Conservation (phyloP, 2,888 invertebrate genomes). For the Rambutsinella grinnellia region DNA sequence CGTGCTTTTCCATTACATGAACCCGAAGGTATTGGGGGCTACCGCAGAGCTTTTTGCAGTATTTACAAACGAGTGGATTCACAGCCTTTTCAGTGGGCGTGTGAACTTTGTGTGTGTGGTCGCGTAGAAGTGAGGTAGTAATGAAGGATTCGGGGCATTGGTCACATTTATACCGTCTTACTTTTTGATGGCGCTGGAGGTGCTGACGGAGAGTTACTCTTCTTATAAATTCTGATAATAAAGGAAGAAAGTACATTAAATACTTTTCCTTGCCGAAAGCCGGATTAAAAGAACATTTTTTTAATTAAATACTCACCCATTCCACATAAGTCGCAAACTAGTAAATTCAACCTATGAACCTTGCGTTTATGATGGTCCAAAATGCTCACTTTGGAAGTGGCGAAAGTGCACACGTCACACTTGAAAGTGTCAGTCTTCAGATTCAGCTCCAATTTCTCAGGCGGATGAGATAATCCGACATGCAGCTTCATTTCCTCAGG, state of each 20-base stretch:
- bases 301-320: conserved; percentile 6
- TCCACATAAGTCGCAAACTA: conserved; percentile 28
- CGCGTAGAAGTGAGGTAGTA: background rate
- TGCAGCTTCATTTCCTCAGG: background rate
- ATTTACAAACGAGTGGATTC: background rate
- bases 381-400: too few relatives aligned
- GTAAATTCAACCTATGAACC: conserved; percentile 2
- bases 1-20: background rate
- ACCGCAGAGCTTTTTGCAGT: background rate
- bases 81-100: background rate
- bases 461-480: background rate
- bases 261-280: background rate
- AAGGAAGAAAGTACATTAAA: background rate
- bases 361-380: conserved; percentile 3
- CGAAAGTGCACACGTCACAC: too few relatives aligned
- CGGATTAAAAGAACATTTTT: too few relatives aligned
- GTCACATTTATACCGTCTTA: background rate
- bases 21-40: background rate
- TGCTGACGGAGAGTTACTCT: too few relatives aligned
- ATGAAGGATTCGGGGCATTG: conserved; percentile 11
- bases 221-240: too few relatives aligned
- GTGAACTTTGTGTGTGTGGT: background rate
- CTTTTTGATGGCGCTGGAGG: conserved; percentile 1
- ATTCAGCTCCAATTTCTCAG: too few relatives aligned
- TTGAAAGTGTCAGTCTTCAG: too few relatives aligned